Percentiles rank a stretch among this genome's conserved stretches.
These are phyloP conservation scores for Eurystomus glaucurus DNA, from an alignment of 2,797 vertebrate species.

Conservation along the genomic window DNA sequence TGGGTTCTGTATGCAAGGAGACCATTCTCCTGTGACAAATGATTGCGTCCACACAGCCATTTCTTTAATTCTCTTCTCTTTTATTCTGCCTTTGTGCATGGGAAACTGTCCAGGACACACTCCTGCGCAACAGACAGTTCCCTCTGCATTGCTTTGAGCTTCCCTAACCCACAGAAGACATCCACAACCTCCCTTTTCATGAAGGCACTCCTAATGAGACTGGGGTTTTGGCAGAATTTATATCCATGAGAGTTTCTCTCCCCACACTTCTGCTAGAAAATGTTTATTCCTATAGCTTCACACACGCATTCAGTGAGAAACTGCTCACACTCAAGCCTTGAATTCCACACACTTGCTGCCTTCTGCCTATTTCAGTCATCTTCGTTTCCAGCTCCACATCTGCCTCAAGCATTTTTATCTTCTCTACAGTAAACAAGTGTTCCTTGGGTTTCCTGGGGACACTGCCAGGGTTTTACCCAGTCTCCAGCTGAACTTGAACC, in stretches of 20 bases:
- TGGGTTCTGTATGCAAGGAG: background rate
- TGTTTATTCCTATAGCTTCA: background rate
- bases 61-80: background rate
- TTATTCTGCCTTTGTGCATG: background rate
- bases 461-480: too few species aligned
- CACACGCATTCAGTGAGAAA: background rate
- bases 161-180: background rate
- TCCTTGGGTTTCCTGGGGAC: too few species aligned
- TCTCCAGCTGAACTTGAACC: too few species aligned
- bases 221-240: background rate
- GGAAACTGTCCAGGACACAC: background rate
- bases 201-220: accelerated
- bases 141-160: background rate
- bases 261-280: background rate
- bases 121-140: background rate
- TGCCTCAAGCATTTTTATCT: background rate
- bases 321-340: background rate
- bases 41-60: background rate
- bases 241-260: background rate
- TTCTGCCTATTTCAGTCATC: background rate
- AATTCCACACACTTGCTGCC: background rate
- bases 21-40: background rate
- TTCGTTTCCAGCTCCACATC: background rate
- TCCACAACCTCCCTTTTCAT: background rate
- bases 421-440: too few species aligned